Evolutionary conservation across 1,140 invertebrate genomes (phyloP).

Genomic region (Eufriesea mexicana): DNA sequence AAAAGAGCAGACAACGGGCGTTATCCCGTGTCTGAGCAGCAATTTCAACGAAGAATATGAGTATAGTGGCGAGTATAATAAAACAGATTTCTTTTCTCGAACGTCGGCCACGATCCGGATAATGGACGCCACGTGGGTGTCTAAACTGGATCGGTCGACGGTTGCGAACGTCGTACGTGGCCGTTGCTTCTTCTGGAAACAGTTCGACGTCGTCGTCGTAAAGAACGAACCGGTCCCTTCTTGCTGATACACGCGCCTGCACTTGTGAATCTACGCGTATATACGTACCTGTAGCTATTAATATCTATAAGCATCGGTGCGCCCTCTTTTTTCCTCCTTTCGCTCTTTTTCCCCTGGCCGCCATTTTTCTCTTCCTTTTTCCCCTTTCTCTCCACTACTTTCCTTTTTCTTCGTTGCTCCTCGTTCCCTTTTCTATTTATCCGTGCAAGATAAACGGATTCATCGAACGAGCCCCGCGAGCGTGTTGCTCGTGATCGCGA

Average conservation of each 20-base stretch:
- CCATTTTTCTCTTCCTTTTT: slow-evolving; percentile 10
- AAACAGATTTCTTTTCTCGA: slow-evolving; percentile 29
- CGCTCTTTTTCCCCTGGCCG: background rate
- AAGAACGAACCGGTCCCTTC: slow-evolving; percentile 58
- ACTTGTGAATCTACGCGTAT: slow-evolving; percentile 37
- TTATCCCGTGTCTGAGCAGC: slow-evolving; percentile 30
- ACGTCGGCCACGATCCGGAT: slow-evolving; percentile 48
- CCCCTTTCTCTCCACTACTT: no score
- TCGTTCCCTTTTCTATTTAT: background rate
- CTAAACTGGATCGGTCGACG: slow-evolving; percentile 52
- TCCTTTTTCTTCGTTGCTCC: background rate
- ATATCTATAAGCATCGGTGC: slow-evolving; percentile 44
- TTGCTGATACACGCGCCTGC: slow-evolving; percentile 46
- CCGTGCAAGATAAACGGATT: background rate
- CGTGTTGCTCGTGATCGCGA: background rate
- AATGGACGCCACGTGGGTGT: slow-evolving; percentile 51
- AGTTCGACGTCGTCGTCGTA: slow-evolving; percentile 45
- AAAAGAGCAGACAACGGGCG: background rate
- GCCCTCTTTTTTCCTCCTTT: slow-evolving; percentile 47
- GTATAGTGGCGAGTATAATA: slow-evolving; percentile 14
- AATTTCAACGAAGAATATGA: slow-evolving; percentile 50
- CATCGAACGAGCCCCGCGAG: background rate
- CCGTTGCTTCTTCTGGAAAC: slow-evolving; percentile 33
- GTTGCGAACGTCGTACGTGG: background rate
- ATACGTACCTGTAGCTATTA: background rate